These are phyloP conservation scores for Leptoteleia sp. DNA, from an alignment of 1,140 invertebrate species.

Conservation along the genomic window DNA sequence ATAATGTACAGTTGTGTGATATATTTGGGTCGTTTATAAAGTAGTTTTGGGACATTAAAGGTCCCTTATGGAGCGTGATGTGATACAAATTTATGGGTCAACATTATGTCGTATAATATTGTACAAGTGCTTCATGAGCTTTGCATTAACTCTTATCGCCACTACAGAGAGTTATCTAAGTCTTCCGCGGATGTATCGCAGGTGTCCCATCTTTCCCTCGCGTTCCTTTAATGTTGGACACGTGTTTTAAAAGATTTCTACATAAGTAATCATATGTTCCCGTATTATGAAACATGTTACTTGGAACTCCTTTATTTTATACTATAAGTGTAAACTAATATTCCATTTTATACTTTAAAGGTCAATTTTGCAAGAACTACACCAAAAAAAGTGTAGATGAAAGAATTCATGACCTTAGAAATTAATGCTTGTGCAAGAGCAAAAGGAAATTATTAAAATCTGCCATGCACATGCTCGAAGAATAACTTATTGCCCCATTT, in stretches of 20 bases:
- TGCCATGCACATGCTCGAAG: no score
- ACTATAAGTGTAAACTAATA: no score
- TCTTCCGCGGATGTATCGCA: slow-evolving; percentile 19
- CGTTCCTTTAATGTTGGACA: slow-evolving; percentile 4
- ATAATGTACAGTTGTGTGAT: background rate
- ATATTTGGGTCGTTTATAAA: slow-evolving; percentile 25
- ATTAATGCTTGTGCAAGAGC: no score
- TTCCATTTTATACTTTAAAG: no score
- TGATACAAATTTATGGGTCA: slow-evolving; percentile 33
- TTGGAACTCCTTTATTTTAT: no score
- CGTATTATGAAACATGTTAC: no score
- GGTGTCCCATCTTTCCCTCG: slow-evolving; percentile 4
- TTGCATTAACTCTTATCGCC: slow-evolving; percentile 26
- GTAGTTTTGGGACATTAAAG: slow-evolving; percentile 29
- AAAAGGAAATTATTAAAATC: no score
- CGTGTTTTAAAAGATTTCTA: slow-evolving; percentile 2
- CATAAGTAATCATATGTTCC: background rate
- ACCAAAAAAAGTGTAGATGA: no score
- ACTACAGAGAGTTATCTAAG: slow-evolving; percentile 5
- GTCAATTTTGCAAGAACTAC: no score
- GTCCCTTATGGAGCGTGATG: slow-evolving; percentile 31
- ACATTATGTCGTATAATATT: slow-evolving; percentile 22
- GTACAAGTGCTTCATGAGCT: slow-evolving; percentile 20
- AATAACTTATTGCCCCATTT: no score
- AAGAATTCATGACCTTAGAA: no score